phyloP scores from a whole-genome alignment of 2,888 invertebrate species.

The Anodontia alba region DNA sequence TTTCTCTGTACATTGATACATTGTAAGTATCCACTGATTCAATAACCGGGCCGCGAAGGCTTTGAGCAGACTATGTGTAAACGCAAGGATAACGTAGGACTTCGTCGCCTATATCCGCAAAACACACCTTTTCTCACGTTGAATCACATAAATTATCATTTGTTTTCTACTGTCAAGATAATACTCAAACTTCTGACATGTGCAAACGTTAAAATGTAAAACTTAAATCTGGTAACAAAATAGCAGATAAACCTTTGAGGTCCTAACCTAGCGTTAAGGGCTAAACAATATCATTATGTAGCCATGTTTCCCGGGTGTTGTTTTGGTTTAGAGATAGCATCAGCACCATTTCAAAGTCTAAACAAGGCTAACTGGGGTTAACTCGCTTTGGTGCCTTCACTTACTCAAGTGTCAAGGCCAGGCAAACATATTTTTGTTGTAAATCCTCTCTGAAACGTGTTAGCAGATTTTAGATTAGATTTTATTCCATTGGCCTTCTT shows the following conservation, averaged over 20 bases:
- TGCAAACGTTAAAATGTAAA: neutral
- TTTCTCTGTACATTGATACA: too few species aligned
- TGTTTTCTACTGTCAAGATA: neutral
- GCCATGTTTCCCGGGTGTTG: constrained; percentile 11
- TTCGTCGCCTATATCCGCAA: too few species aligned
- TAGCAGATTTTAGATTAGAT: too few species aligned
- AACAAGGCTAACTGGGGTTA: constrained; percentile 11
- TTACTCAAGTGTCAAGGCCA: neutral
- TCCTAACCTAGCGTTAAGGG: neutral
- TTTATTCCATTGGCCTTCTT: too few species aligned
- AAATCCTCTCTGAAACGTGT: too few species aligned
- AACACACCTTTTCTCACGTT: too few species aligned
- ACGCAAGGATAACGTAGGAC: too few species aligned
- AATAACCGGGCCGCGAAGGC: too few species aligned
- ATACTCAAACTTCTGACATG: neutral
- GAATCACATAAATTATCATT: neutral
- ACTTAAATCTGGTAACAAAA: neutral
- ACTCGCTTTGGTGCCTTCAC: constrained; percentile 7
- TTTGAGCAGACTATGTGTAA: too few species aligned
- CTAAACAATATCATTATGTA: constrained; percentile 8
- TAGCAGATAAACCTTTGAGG: neutral
- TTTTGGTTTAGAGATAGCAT: constrained; percentile 13
- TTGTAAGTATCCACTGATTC: too few species aligned
- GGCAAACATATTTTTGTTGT: neutral
- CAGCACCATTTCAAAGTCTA: neutral